These are phyloP conservation scores for Anorthoa munda DNA, from an alignment of 2,888 invertebrate species.

Conservation along the genomic window DNA sequence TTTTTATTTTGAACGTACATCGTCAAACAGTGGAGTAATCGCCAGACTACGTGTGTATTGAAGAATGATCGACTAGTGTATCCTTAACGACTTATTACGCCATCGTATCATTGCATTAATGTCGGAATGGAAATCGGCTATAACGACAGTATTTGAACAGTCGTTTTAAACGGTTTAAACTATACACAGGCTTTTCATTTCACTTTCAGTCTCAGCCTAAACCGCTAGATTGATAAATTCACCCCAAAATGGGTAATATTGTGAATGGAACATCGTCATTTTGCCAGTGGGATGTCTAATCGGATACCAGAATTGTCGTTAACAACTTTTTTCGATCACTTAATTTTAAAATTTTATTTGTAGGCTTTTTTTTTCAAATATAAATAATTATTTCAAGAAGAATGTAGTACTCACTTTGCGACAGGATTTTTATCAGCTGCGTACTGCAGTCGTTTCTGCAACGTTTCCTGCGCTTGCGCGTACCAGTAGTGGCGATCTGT, in stretches of 20 bases:
- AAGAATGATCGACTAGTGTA: too few relatives aligned
- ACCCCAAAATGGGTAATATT: background rate
- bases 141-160: too few relatives aligned
- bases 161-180: too few relatives aligned
- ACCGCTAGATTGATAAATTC: background rate
- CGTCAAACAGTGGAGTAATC: too few relatives aligned
- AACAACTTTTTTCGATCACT: background rate
- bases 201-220: background rate
- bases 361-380: background rate
- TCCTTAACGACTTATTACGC: too few relatives aligned
- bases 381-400: background rate
- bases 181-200: background rate
- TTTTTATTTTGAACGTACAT: too few relatives aligned
- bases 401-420: slow-evolving; percentile 84
- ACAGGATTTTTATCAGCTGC: slow-evolving; percentile 86
- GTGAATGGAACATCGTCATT: background rate
- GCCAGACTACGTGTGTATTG: too few relatives aligned
- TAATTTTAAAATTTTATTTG: background rate
- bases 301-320: background rate
- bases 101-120: too few relatives aligned
- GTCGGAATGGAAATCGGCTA: too few relatives aligned
- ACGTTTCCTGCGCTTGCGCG: slow-evolving; percentile 90
- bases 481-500: slow-evolving; percentile 92
- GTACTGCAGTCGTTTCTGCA: slow-evolving; percentile 89
- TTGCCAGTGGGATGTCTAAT: background rate